Conservation (phyloP, 2,113 vertebrate species). For the Egretta garzetta region DNA sequence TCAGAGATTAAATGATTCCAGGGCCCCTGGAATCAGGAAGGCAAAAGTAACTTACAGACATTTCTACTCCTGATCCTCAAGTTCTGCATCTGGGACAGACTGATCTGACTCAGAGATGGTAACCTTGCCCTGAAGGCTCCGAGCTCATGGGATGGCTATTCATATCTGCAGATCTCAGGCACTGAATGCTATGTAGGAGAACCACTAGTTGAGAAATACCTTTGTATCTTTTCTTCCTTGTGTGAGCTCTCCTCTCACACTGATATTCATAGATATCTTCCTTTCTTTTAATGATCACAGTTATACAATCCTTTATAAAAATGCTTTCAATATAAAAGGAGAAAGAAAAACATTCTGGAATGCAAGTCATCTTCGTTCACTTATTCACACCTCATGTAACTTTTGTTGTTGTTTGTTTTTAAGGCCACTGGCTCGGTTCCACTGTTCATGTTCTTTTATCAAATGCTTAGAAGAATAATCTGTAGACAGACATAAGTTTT, state of each 20-base stretch:
- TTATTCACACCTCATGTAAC: neutral
- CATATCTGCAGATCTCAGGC: neutral
- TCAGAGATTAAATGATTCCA: neutral
- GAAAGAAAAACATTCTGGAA: neutral
- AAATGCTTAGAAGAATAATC: neutral
- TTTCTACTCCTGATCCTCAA: neutral
- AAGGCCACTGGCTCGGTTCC: neutral
- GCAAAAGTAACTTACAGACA: neutral
- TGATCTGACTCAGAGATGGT: neutral
- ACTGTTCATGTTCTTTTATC: neutral
- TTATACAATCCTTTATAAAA: neutral
- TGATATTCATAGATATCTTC: neutral
- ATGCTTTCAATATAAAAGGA: neutral
- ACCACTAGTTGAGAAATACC: neutral
- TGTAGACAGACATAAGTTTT: neutral
- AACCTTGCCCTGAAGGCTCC: neutral
- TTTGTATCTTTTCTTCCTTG: neutral
- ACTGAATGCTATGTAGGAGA: neutral
- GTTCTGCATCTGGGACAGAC: neutral
- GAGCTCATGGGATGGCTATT: neutral
- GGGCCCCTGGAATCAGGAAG: neutral
- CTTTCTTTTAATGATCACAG: neutral
- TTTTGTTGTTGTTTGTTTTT: neutral
- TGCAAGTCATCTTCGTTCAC: neutral
- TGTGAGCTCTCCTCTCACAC: neutral